These are phyloP conservation scores for Esperia sulphurella DNA, from an alignment of 2,888 invertebrate genomes.

Conservation along the genomic window DNA sequence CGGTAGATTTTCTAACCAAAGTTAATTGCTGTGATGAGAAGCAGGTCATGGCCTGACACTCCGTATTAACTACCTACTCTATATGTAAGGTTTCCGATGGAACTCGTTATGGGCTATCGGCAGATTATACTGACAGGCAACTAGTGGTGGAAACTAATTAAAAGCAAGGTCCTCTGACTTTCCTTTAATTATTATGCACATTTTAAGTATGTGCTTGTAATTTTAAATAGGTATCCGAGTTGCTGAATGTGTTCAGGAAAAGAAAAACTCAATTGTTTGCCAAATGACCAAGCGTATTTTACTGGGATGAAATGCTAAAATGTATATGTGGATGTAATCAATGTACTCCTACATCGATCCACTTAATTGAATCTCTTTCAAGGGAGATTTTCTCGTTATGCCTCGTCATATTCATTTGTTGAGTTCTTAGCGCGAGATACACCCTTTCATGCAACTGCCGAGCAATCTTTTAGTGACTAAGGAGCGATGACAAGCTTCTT, in stretches of 20 bases:
- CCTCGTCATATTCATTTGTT: too few relatives aligned
- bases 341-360: too few relatives aligned
- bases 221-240: background rate
- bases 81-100: slow-evolving; percentile 14
- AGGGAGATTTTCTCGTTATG: too few relatives aligned
- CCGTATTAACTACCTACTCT: slow-evolving; percentile 15
- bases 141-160: slow-evolving; percentile 3
- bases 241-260: background rate
- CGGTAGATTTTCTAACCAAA: slow-evolving; percentile 15
- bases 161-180: slow-evolving; percentile 3
- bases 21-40: slow-evolving; percentile 20
- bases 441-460: too few relatives aligned
- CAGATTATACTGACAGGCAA: background rate
- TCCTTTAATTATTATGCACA: slow-evolving; percentile 1
- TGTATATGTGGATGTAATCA: too few relatives aligned
- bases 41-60: slow-evolving; percentile 26
- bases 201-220: background rate
- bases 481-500: too few relatives aligned
- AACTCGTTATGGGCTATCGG: slow-evolving; percentile 7
- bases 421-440: too few relatives aligned
- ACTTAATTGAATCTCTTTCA: too few relatives aligned
- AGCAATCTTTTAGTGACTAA: too few relatives aligned
- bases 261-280: too few relatives aligned
- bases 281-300: too few relatives aligned
- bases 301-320: too few relatives aligned